Base-by-base conservation (phyloP, 1,140 invertebrate genomes). In the Drosophila pandora region DNA sequence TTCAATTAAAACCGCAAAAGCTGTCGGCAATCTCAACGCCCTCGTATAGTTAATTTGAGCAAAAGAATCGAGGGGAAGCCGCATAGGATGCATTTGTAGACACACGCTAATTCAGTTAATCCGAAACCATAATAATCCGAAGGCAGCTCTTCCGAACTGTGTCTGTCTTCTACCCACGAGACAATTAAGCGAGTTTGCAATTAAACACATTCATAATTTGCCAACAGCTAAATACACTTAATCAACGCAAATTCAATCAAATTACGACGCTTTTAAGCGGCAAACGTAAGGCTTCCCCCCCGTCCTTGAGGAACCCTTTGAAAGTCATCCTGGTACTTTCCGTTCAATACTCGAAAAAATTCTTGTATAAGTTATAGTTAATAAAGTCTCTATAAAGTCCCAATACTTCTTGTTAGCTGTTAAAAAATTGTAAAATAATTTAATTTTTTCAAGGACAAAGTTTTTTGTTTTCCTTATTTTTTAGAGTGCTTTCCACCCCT, bases 161-260 rank as follows among this genome's bases (percentile, higher is more conserved):
- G 63, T 34, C 47, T 23, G 45, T 50, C 43, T 25, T 41, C 4
- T 30, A 56, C 52, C 67, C 50, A 59, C 56, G 67, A 80, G 69
- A 76, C 82, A 85, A 85, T 87, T 85, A 81, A 87, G 77, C 68
- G 69, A 71, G 68, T 78, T 85, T 72, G 64, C 81, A 87, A 85
- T 85, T 85, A 87, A 73, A 87, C 74, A 74, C 82, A 85, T 81
- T 74, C 82, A 87, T 85, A 85, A 87, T 81, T 78, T 85, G 74
- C 82, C 69, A 60, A 81, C 55, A 81, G 78, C 82, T 78, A 85
- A 85, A 85, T 85, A 85, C 69, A 74, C 74, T 87, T 85, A 87
- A 85, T 85, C 82, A 85, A 87, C 82, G 78, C 69, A 87, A 85
- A 85, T 75, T 85, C 82, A 85, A 85, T 85, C 74, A 81, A 85